Evolutionary conservation across 2,113 vertebrate species (phyloP).

Genomic region (Bos javanicus): DNA sequence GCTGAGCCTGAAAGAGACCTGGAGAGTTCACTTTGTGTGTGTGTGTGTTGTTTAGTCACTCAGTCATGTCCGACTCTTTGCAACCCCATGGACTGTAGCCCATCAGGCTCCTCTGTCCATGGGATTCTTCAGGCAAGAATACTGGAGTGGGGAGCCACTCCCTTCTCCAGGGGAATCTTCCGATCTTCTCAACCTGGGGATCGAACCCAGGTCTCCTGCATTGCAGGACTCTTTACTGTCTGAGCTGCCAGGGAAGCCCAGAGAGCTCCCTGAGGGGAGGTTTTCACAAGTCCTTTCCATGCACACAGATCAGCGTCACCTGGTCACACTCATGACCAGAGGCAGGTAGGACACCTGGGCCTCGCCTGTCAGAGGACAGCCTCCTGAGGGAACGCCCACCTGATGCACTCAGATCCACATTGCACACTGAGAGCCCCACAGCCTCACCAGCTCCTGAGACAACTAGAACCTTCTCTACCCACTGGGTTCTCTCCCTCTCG

Average conservation of each 20-base stretch:
- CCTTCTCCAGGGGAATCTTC: background rate
- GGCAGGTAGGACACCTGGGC: no score
- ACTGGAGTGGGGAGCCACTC: background rate
- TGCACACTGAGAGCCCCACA: background rate
- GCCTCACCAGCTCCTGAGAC: background rate
- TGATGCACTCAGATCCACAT: background rate
- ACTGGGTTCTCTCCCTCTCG: no score
- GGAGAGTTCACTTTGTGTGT: background rate
- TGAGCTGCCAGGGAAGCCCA: background rate
- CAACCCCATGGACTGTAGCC: background rate
- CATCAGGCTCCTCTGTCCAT: background rate
- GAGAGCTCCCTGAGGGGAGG: background rate
- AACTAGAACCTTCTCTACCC: background rate
- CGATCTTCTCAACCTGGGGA: accelerated
- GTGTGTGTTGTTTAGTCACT: no score
- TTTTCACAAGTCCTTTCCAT: background rate
- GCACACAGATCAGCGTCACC: background rate
- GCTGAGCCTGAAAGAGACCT: background rate
- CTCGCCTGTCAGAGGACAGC: background rate
- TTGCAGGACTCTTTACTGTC: background rate
- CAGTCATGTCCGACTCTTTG: no score
- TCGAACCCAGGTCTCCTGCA: background rate
- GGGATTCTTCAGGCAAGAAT: background rate
- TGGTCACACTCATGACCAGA: background rate
- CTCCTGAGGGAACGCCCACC: background rate